Evolutionary conservation across 2,113 vertebrate species (phyloP).

Genomic region (Oreochromis niloticus): DNA sequence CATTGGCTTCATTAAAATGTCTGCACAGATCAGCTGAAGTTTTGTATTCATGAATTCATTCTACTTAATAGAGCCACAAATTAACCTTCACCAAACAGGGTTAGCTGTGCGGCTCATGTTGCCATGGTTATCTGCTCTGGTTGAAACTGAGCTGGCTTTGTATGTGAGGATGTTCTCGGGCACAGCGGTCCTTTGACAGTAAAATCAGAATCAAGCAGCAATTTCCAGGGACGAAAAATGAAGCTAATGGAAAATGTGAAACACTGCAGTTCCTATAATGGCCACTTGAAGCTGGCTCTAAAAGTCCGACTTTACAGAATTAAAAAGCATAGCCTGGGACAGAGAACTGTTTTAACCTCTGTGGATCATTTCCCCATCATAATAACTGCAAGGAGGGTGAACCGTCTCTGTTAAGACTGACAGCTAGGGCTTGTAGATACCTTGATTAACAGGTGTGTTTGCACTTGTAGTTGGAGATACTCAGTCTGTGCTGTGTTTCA

Average conservation of each 20-base stretch:
- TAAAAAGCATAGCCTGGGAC: not conserved
- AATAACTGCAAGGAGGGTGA: not conserved
- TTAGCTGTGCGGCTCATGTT: not conserved
- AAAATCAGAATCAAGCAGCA: not conserved
- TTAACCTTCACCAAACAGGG: not conserved
- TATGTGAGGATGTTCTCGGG: not conserved
- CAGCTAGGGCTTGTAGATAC: not conserved
- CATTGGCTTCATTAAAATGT: not conserved
- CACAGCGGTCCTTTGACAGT: not conserved
- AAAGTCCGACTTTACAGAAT: not conserved
- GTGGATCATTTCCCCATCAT: not conserved
- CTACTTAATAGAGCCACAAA: not conserved
- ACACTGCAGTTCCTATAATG: not conserved
- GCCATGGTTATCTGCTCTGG: not conserved
- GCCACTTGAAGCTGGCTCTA: not conserved
- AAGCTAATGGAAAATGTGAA: too few species aligned
- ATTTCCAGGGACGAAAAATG: not conserved
- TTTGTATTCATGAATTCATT: not conserved
- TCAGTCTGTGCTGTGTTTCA: not conserved
- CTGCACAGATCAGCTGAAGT: not conserved
- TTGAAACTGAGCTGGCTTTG: not conserved
- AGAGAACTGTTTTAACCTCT: not conserved
- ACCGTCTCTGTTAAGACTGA: not conserved
- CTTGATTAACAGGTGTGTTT: not conserved
- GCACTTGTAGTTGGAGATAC: accelerated